phyloP scores from a whole-genome alignment of 2,888 invertebrate species.

The Drosophila melanosoma region DNA sequence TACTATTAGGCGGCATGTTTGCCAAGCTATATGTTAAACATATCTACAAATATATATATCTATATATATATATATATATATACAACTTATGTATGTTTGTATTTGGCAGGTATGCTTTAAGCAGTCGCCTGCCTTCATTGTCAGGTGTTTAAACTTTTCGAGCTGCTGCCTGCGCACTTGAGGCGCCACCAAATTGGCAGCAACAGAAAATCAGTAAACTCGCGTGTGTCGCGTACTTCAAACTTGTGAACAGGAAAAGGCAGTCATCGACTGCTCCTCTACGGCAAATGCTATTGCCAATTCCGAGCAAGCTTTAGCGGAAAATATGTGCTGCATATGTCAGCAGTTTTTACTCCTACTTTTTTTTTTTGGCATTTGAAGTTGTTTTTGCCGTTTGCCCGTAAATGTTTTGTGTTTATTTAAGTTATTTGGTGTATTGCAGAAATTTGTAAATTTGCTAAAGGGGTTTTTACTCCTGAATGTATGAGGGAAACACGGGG shows the following conservation, averaged over 20 bases:
- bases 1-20: conserved; percentile 45
- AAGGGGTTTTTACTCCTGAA: conserved; percentile 56
- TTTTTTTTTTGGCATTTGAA: conserved; percentile 54
- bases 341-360: conserved; percentile 62
- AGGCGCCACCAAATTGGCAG: conserved; percentile 54
- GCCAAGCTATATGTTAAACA: conserved; percentile 18
- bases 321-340: conserved; percentile 68
- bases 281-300: conserved; percentile 39
- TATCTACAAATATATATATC: not conserved
- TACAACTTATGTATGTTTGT: not conserved
- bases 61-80: conserved; percentile 6
- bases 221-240: conserved; percentile 61
- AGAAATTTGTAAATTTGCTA: conserved; percentile 76
- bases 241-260: conserved; percentile 62
- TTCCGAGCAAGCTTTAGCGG: conserved; percentile 36
- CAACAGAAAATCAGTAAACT: conserved; percentile 17
- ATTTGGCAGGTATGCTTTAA: conserved; percentile 40
- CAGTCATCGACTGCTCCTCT: conserved; percentile 64
- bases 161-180: conserved; percentile 50
- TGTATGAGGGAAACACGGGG: not conserved
- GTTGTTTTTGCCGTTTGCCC: conserved; percentile 55
- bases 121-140: conserved; percentile 6
- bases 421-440: conserved; percentile 77
- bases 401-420: conserved; percentile 68
- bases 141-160: conserved; percentile 58